Percentiles rank a stretch among this genome's conserved stretches.
Evolutionary conservation across 2,113 vertebrate genomes (phyloP).

Genomic region (Delphinapterus leucas): DNA sequence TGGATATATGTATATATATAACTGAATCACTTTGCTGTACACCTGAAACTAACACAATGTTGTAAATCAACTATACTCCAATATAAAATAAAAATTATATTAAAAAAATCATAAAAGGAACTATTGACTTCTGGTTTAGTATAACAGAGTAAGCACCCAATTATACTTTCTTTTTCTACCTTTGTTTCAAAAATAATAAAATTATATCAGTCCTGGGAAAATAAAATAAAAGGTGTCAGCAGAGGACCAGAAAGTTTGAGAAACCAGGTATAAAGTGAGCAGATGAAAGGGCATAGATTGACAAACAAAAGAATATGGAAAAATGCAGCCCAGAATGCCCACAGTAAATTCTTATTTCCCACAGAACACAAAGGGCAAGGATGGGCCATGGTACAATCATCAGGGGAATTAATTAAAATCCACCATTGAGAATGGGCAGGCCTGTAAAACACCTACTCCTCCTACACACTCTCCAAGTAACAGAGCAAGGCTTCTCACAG

Average conservation of each 20-base stretch:
- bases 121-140: not conserved
- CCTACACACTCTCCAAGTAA: not conserved
- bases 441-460: not conserved
- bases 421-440: not conserved
- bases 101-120: not conserved
- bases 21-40: not conserved
- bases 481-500: not conserved
- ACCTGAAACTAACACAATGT: not conserved
- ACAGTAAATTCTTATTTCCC: not conserved
- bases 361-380: not conserved
- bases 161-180: not conserved
- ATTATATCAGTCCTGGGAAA: not conserved
- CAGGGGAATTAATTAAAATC: conserved; percentile 24
- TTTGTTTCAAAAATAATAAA: conserved; percentile 23
- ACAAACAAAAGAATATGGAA: not conserved
- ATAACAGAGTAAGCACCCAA: not conserved
- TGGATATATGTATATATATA: not conserved
- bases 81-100: not conserved
- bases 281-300: not conserved
- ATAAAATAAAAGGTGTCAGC: not conserved
- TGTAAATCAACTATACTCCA: not conserved
- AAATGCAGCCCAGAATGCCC: not conserved
- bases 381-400: not conserved
- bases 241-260: not conserved
- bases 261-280: not conserved